phyloP scores from a whole-genome alignment of 2,888 invertebrate genomes.

The Tetranychus piercei region DNA sequence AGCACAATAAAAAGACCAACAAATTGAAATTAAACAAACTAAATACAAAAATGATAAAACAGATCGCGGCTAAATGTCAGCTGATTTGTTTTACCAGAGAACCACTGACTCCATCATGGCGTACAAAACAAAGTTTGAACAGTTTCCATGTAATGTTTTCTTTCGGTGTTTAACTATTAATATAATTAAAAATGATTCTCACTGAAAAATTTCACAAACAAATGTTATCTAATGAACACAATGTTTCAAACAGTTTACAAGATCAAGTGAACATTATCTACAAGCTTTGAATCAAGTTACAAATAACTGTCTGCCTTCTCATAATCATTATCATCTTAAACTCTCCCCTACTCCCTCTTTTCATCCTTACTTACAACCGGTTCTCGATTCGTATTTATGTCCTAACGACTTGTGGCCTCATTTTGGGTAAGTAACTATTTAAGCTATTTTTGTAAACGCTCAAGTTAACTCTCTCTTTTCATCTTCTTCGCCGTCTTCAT shows the following conservation, averaged over 20 bases:
- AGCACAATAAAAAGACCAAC: neutral
- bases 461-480: neutral
- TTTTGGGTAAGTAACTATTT: neutral
- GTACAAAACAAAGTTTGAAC: too few species aligned
- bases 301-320: neutral
- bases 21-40: neutral
- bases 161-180: too few species aligned
- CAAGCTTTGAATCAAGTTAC: neutral
- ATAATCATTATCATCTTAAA: neutral
- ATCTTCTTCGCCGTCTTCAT: neutral
- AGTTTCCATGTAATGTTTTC: too few species aligned
- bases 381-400: neutral
- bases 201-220: neutral
- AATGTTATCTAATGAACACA: neutral
- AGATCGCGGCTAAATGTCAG: too few species aligned
- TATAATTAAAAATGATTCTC: too few species aligned
- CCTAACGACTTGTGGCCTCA: neutral
- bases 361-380: neutral
- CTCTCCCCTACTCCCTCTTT: neutral
- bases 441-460: too few species aligned
- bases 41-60: too few species aligned
- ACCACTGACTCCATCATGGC: too few species aligned
- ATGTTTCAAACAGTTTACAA: neutral
- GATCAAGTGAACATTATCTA: neutral
- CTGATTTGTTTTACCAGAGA: too few species aligned